Evolutionary conservation across 2,797 vertebrate species (phyloP).

Genomic region (Sparus aurata): DNA sequence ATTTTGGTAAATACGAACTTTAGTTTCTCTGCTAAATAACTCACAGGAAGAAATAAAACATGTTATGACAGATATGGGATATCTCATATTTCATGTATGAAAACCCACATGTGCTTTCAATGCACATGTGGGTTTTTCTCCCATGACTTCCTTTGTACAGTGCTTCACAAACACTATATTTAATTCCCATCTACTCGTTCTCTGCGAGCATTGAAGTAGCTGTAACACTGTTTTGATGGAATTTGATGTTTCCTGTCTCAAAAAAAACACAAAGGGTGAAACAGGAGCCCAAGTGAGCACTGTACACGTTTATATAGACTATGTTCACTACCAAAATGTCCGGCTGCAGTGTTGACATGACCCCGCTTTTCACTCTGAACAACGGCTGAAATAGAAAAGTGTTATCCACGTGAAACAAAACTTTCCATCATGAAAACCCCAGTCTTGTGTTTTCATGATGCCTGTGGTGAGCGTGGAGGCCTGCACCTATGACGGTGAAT

Average conservation of each 20-base stretch:
- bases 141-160: neutral
- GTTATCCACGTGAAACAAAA: constrained; percentile 63
- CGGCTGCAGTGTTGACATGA: constrained; percentile 30
- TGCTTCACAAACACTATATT: constrained; percentile 11
- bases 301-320: constrained; percentile 48
- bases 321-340: constrained; percentile 53
- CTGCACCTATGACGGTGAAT: constrained; percentile 56
- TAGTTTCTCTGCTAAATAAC: neutral
- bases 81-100: neutral
- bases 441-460: constrained; percentile 75
- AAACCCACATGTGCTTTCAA: constrained; percentile 8
- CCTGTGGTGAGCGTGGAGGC: constrained; percentile 65
- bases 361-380: constrained; percentile 54
- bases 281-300: constrained; percentile 45
- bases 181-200: constrained; percentile 21
- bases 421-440: constrained; percentile 68
- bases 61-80: neutral
- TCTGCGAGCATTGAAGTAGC: constrained; percentile 16
- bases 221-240: constrained; percentile 30
- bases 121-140: constrained; percentile 25
- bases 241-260: constrained; percentile 48
- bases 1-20: neutral
- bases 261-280: constrained; percentile 41
- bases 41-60: neutral
- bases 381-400: constrained; percentile 66